Evolutionary conservation across 2,888 invertebrate genomes (phyloP).

Genomic region (Charanyca ferruginea): DNA sequence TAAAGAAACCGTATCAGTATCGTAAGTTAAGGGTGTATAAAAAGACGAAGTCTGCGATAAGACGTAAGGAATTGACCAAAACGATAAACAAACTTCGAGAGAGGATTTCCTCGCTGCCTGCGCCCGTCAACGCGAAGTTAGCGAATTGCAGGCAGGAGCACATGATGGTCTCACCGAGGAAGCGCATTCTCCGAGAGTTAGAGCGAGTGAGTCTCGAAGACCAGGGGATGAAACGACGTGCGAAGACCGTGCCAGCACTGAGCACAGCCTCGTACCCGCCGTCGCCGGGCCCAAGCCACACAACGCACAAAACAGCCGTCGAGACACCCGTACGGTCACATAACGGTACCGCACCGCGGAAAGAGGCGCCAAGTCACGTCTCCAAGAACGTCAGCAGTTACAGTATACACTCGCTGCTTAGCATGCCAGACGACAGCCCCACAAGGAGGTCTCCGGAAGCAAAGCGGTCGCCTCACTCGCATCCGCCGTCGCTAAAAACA

Average conservation of each 20-base stretch:
- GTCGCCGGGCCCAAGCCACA: conserved; percentile 74
- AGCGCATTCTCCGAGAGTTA: conserved; percentile 95
- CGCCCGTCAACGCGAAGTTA: conserved; percentile 85
- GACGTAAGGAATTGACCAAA: conserved; percentile 80
- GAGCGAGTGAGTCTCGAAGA: conserved; percentile 94
- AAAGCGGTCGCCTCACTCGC: conserved; percentile 84
- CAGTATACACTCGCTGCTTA: conserved; percentile 96
- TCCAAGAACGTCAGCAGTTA: conserved; percentile 93
- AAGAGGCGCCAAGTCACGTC: conserved; percentile 72
- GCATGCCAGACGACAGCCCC: conserved; percentile 91
- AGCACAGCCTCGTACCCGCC: conserved; percentile 82
- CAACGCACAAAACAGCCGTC: conserved; percentile 66
- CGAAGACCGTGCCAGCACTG: conserved; percentile 86
- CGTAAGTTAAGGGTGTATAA: conserved; percentile 88
- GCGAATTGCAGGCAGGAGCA: conserved; percentile 88
- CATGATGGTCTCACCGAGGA: conserved; percentile 95
- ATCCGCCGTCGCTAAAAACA: conserved; percentile 80
- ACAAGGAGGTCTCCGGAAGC: conserved; percentile 81
- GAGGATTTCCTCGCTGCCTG: conserved; percentile 80
- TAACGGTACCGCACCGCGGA: conserved; percentile 77
- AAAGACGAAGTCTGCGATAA: conserved; percentile 81
- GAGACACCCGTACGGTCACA: conserved; percentile 70
- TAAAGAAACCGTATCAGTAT: conserved; percentile 90
- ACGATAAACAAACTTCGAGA: conserved; percentile 83
- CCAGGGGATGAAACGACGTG: conserved; percentile 92